A percentile compares a stretch with the other conserved stretches of the same genome.
phyloP scores from a whole-genome alignment of 2,888 invertebrate species.

The Leucania comma region DNA sequence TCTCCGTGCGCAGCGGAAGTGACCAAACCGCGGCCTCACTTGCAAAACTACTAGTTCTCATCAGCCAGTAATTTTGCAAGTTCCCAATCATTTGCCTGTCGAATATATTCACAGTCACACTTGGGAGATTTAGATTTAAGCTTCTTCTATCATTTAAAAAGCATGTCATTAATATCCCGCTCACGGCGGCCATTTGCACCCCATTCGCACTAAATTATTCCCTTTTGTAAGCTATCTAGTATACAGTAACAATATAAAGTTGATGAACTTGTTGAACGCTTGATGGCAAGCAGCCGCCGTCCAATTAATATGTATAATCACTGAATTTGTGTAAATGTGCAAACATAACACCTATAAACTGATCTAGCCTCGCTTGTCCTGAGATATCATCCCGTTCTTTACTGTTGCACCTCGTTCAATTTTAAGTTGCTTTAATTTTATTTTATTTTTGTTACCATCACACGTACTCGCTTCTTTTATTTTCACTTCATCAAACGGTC shows the following conservation, averaged over 20 bases:
- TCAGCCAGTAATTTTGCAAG: constrained; percentile 87
- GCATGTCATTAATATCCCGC: constrained; percentile 88
- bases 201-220: constrained; percentile 56
- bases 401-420: constrained; percentile 90
- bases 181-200: constrained; percentile 76
- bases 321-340: constrained; percentile 88
- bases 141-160: constrained; percentile 86
- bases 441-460: constrained; percentile 86
- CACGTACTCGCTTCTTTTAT: constrained; percentile 89
- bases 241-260: constrained; percentile 38
- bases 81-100: constrained; percentile 86
- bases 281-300: constrained; percentile 75
- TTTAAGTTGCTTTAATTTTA: constrained; percentile 88
- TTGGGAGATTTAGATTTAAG: constrained; percentile 89
- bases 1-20: constrained; percentile 73
- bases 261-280: constrained; percentile 40
- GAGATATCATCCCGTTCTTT: constrained; percentile 89
- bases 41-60: constrained; percentile 84
- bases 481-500: constrained; percentile 90
- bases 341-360: constrained; percentile 88
- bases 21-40: constrained; percentile 82
- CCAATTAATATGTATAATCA: constrained; percentile 78
- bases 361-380: constrained; percentile 90
- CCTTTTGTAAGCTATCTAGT: constrained; percentile 35
- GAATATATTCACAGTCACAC: constrained; percentile 86